A percentile compares a stretch with the other conserved stretches of the same genome.
Evolutionary conservation across 2,888 invertebrate genomes (phyloP).

Genomic region (Encarsia formosa): DNA sequence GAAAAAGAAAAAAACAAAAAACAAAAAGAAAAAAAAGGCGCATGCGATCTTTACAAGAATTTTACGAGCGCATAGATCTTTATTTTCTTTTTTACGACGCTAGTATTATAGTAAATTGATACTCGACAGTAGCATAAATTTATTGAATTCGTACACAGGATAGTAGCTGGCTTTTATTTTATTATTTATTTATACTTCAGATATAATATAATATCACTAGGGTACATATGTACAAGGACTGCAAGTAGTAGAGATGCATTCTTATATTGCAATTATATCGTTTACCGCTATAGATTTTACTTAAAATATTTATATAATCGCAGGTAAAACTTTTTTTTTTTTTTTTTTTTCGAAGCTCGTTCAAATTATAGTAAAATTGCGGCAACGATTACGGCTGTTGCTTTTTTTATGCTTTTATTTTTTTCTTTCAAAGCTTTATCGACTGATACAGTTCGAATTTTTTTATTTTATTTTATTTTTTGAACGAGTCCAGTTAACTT

Average conservation of each 20-base stretch:
- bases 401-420: conserved; percentile 3
- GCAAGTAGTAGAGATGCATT: conserved; percentile 43
- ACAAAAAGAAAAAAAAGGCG: conserved; percentile 4
- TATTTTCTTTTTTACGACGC: conserved; percentile 32
- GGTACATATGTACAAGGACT: conserved; percentile 50
- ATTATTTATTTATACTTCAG: conserved; percentile 40
- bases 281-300: conserved; percentile 28
- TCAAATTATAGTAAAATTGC: conserved; percentile 1
- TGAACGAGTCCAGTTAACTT: conserved; percentile 14
- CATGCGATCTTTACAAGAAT: conserved; percentile 1
- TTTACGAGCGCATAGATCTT: conserved; percentile 3
- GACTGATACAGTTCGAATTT: no score
- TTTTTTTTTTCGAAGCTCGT: conserved; percentile 6
- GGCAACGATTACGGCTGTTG: conserved; percentile 7
- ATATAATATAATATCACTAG: conserved; percentile 49
- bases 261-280: conserved; percentile 47
- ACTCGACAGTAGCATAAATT: conserved; percentile 42
- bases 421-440: no score
- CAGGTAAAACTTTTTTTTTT: conserved; percentile 14
- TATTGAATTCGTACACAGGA: conserved; percentile 49
- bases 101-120: conserved; percentile 43
- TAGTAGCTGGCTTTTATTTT: conserved; percentile 31
- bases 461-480: no score
- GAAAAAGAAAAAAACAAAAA: neutral
- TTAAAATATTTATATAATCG: conserved; percentile 18